These are phyloP conservation scores for Brachionus calyciflorus DNA, from an alignment of 1,140 invertebrate species.

Conservation along the genomic window DNA sequence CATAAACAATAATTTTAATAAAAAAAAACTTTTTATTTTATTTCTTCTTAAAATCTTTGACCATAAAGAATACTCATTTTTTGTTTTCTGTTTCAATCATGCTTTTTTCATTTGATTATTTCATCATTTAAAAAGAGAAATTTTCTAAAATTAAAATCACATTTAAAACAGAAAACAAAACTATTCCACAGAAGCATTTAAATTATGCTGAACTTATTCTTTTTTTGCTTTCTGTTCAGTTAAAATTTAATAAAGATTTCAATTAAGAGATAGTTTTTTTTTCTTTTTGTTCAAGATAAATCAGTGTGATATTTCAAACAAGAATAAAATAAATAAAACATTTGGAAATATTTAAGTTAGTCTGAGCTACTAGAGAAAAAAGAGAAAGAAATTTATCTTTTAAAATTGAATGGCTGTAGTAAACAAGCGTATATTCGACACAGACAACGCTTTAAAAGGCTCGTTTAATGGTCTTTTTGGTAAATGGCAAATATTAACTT, in stretches of 20 bases:
- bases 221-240: neutral
- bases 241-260: no score
- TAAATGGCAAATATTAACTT: slow-evolving; percentile 39
- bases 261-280: no score
- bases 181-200: slow-evolving; percentile 13
- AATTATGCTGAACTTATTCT: slow-evolving; percentile 33
- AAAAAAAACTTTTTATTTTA: no score
- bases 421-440: slow-evolving; percentile 45
- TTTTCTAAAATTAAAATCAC: neutral
- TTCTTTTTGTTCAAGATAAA: slow-evolving; percentile 4
- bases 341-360: neutral
- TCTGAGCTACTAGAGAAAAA: no score
- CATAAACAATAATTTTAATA: neutral
- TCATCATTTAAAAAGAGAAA: neutral
- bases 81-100: neutral
- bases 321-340: neutral
- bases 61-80: no score
- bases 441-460: slow-evolving; percentile 46
- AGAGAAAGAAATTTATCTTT: no score
- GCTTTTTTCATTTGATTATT: slow-evolving; percentile 10
- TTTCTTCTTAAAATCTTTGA: no score
- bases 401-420: slow-evolving; percentile 26
- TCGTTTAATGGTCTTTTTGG: slow-evolving; percentile 43
- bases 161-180: neutral
- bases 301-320: no score